phyloP scores from a whole-genome alignment of 1,140 invertebrate species.

The Scaptomyza pallida region DNA sequence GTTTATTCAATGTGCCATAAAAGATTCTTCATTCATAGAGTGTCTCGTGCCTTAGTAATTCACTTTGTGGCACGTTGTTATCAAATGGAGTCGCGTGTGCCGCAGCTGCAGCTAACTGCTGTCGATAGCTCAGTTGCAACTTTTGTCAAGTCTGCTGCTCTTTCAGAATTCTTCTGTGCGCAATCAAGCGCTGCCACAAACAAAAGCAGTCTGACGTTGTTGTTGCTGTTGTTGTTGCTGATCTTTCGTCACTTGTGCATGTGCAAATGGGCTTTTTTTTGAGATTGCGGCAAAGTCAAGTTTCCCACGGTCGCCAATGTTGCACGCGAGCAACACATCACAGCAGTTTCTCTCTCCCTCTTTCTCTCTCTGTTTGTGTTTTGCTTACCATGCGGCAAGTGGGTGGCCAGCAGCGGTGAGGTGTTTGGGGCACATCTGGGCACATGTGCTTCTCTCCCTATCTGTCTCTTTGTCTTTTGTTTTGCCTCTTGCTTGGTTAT shows the following conservation, averaged over 20 bases:
- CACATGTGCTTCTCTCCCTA: slow-evolving; percentile 41
- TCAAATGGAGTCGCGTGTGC: slow-evolving; percentile 14
- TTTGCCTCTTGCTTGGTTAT: background rate
- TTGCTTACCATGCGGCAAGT: slow-evolving; percentile 12
- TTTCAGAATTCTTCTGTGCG: slow-evolving; percentile 8
- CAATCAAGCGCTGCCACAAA: slow-evolving; percentile 5
- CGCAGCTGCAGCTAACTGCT: slow-evolving; percentile 8
- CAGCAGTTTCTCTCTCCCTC: slow-evolving; percentile 28
- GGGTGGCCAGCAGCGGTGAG: slow-evolving; percentile 10
- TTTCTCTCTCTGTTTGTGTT: slow-evolving; percentile 14
- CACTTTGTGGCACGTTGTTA: slow-evolving; percentile 14
- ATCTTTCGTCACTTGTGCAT: slow-evolving; percentile 47
- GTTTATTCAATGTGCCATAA: too few species aligned
- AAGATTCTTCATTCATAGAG: too few species aligned
- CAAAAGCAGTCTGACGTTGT: background rate
- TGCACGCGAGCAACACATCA: slow-evolving; percentile 58
- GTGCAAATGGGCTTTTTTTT: slow-evolving; percentile 53
- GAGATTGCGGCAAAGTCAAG: slow-evolving; percentile 64
- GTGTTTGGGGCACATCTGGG: background rate
- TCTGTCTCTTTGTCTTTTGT: background rate
- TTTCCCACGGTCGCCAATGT: slow-evolving; percentile 72
- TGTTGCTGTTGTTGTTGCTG: slow-evolving; percentile 5
- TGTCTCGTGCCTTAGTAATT: slow-evolving; percentile 16
- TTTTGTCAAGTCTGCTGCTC: background rate
- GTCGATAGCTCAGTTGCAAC: background rate